Evolutionary conservation across 64 coral and sea anemone species (phyloP).

Genomic region (Pocillopora damicornis): DNA sequence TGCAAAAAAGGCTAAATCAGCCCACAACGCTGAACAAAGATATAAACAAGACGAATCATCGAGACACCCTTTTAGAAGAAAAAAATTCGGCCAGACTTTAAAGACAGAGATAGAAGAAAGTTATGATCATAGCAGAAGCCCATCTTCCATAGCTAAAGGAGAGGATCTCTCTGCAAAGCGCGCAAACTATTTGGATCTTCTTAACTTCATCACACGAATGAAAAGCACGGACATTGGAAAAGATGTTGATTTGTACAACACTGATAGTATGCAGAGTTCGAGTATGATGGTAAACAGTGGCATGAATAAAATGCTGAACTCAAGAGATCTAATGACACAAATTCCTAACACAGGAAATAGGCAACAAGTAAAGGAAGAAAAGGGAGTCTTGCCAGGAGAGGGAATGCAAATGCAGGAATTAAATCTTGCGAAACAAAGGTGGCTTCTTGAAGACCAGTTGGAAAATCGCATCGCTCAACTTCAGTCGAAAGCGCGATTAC

Average conservation of each 20-base stretch:
- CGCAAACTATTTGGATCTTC: constrained; percentile 24
- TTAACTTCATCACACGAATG: constrained; percentile 29
- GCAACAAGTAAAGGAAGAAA: neutral
- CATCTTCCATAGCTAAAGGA: neutral
- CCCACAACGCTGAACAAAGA: neutral
- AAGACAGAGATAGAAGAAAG: neutral
- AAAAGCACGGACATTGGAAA: neutral
- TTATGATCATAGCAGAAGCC: neutral
- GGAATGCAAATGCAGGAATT: neutral
- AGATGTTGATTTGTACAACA: neutral
- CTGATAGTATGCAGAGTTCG: neutral
- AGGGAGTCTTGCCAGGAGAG: neutral
- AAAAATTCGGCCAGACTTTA: neutral
- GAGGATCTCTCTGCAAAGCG: constrained; percentile 9
- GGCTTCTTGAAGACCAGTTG: constrained; percentile 16
- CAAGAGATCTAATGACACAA: neutral
- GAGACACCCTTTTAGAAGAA: neutral
- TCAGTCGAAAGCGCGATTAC: neutral
- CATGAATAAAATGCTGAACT: neutral
- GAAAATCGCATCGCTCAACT: constrained; percentile 20
- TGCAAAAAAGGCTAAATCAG: neutral
- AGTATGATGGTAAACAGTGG: neutral
- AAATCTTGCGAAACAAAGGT: constrained; percentile 1
- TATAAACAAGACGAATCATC: neutral
- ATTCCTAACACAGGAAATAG: neutral